Evolutionary conservation across 2,888 invertebrate species (phyloP).

Genomic region (Nemotelus pantherinus): DNA sequence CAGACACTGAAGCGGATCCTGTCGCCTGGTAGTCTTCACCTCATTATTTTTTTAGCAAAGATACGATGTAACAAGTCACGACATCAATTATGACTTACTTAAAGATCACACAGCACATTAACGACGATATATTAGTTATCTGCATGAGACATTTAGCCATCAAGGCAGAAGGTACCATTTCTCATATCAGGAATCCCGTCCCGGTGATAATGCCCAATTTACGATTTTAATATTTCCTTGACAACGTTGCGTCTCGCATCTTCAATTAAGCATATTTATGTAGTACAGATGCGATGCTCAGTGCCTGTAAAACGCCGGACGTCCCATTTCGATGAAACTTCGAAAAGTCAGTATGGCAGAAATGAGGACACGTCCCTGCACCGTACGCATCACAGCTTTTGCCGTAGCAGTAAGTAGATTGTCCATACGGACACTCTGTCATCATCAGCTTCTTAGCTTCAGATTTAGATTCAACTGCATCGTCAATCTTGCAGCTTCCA

Average conservation of each 20-base stretch:
- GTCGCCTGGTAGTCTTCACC: slow-evolving; percentile 33
- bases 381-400: background rate
- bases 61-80: slow-evolving; percentile 40
- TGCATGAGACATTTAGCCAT: slow-evolving; percentile 29
- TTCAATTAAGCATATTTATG: background rate
- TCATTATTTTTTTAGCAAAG: slow-evolving; percentile 19
- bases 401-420: slow-evolving; percentile 7
- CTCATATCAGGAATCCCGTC: slow-evolving; percentile 47
- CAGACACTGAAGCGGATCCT: background rate
- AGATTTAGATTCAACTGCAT: background rate
- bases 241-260: slow-evolving; percentile 12
- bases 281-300: background rate
- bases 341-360: background rate
- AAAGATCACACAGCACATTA: slow-evolving; percentile 34
- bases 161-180: slow-evolving; percentile 46
- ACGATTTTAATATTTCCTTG: slow-evolving; percentile 49
- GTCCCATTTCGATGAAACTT: background rate
- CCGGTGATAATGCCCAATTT: slow-evolving; percentile 47
- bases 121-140: slow-evolving; percentile 30
- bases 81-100: slow-evolving; percentile 45
- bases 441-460: slow-evolving; percentile 17
- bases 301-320: background rate
- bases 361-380: background rate
- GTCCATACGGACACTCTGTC: slow-evolving; percentile 9
- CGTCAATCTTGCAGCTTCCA: slow-evolving; percentile 15